Conservation (phyloP, 2,113 vertebrate species). For the Passer domesticus region DNA sequence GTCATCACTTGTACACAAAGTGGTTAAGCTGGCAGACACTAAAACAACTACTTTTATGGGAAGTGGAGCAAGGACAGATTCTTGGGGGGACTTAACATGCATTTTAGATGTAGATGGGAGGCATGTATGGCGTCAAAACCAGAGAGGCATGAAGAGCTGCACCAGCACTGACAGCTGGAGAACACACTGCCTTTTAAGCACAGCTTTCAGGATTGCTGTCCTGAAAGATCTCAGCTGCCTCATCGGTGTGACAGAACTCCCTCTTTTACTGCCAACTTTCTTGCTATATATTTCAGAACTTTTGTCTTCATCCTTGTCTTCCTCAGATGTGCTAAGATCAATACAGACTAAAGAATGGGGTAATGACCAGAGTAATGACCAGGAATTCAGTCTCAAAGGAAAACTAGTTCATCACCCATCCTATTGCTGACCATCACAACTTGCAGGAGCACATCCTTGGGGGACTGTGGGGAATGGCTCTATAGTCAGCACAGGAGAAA, state of each 20-base stretch:
- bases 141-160: background rate
- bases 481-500: background rate
- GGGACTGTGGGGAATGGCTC: background rate
- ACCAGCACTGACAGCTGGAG: background rate
- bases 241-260: background rate
- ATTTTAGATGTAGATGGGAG: background rate
- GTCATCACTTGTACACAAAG: background rate
- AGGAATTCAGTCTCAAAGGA: background rate
- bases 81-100: accelerated
- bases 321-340: background rate
- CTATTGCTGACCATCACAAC: background rate
- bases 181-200: background rate
- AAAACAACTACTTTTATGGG: background rate
- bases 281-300: background rate
- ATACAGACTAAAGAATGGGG: background rate
- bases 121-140: background rate
- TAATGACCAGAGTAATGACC: background rate
- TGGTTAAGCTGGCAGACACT: background rate
- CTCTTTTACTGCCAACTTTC: background rate
- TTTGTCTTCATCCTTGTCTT: background rate
- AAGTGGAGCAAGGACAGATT: background rate
- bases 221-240: background rate
- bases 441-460: background rate
- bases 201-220: background rate
- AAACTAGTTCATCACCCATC: background rate